A percentile compares a stretch with the other conserved stretches of the same genome.
These are phyloP conservation scores for Notodonta ziczac DNA, from an alignment of 2,888 invertebrate genomes.

Conservation along the genomic window DNA sequence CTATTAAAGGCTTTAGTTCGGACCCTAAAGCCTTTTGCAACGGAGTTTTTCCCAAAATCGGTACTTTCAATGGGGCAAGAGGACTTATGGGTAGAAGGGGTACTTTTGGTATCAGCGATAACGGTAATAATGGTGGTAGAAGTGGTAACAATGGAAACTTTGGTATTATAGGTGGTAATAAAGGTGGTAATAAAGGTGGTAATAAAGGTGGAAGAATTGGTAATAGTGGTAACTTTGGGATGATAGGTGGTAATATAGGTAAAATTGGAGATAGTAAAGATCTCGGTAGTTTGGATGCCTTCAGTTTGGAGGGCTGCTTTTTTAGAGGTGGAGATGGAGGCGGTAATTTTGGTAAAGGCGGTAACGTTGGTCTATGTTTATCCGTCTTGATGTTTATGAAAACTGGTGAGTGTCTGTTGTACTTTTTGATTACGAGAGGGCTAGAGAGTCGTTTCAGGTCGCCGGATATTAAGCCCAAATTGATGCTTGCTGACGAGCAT, in stretches of 20 bases:
- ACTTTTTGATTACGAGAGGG: conserved; percentile 53
- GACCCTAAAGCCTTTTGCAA: conserved; percentile 46
- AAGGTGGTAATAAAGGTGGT: conserved; percentile 31
- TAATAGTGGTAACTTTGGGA: conserved; percentile 34
- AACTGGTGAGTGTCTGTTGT: conserved; percentile 52
- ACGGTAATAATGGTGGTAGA: conserved; percentile 29
- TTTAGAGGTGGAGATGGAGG: not conserved
- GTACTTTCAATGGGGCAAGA: conserved; percentile 45
- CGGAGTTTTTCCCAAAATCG: conserved; percentile 43
- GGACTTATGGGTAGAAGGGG: conserved; percentile 26
- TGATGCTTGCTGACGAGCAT: conserved; percentile 33
- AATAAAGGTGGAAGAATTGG: conserved; percentile 34
- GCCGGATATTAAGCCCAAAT: conserved; percentile 55
- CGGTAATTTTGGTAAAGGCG: conserved; percentile 31
- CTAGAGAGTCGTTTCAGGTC: conserved; percentile 49
- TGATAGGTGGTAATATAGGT: conserved; percentile 25
- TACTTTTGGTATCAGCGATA: conserved; percentile 24
- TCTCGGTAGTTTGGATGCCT: not conserved
- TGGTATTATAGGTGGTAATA: conserved; percentile 32
- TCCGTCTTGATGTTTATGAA: conserved; percentile 54
- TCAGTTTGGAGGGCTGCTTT: not conserved
- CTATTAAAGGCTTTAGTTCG: conserved; percentile 40
- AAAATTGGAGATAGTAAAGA: conserved; percentile 18
- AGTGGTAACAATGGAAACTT: conserved; percentile 27
- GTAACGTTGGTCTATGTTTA: conserved; percentile 27